Evolutionary conservation across 2,888 invertebrate species (phyloP).

Genomic region (Tribolium freemani): DNA sequence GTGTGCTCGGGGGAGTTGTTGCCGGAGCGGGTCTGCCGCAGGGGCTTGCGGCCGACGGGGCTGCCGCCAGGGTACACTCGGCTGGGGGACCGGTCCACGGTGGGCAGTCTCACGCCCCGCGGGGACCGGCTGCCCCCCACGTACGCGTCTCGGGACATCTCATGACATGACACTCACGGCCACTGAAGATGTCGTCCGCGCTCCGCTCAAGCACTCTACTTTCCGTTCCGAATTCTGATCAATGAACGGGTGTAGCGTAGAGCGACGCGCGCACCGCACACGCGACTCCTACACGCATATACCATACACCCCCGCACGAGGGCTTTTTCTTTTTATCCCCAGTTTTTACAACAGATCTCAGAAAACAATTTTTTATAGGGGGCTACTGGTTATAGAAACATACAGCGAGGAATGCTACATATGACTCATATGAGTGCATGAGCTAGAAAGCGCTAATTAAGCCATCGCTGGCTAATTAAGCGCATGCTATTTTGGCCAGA

Average conservation of each 20-base stretch:
- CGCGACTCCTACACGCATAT: slow-evolving; percentile 58
- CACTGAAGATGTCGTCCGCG: slow-evolving; percentile 61
- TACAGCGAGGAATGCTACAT: not conserved
- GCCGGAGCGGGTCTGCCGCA: slow-evolving; percentile 71
- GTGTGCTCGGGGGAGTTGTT: slow-evolving; percentile 74
- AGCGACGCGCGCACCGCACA: slow-evolving; percentile 63
- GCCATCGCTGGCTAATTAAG: not conserved
- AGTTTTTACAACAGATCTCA: not conserved
- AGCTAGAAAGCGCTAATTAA: not conserved
- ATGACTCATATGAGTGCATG: too few species aligned
- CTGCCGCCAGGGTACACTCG: slow-evolving; percentile 81
- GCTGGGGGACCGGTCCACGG: slow-evolving; percentile 91
- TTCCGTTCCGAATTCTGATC: slow-evolving; percentile 63
- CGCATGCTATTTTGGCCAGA: slow-evolving; percentile 6
- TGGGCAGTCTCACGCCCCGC: slow-evolving; percentile 83
- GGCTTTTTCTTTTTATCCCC: not conserved
- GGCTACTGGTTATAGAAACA: not conserved
- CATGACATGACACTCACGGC: slow-evolving; percentile 64
- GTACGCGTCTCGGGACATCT: slow-evolving; percentile 77
- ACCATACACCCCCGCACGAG: slow-evolving; percentile 36
- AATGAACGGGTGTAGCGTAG: slow-evolving; percentile 69
- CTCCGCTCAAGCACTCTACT: slow-evolving; percentile 55
- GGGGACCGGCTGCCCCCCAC: slow-evolving; percentile 77
- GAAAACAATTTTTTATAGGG: too few species aligned
- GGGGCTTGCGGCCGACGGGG: slow-evolving; percentile 64